These are phyloP conservation scores for Gobius niger DNA, from an alignment of 2,113 vertebrate species.

Conservation along the genomic window DNA sequence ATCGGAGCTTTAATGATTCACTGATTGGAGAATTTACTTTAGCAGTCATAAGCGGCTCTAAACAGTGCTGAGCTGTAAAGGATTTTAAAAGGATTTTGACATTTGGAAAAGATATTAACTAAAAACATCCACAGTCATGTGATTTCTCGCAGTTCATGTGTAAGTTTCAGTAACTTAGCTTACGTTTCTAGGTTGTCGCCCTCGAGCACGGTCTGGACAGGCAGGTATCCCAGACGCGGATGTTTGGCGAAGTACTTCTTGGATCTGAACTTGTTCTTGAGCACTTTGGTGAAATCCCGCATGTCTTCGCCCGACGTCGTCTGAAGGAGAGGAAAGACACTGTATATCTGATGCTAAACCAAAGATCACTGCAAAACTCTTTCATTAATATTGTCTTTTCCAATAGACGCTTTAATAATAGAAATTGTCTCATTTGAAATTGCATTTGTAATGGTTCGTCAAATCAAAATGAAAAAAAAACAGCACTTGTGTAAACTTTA, in stretches of 20 bases:
- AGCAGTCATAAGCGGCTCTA: slow-evolving; percentile 6
- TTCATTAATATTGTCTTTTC: too few relatives aligned
- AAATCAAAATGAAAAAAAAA: too few relatives aligned
- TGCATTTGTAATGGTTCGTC: too few relatives aligned
- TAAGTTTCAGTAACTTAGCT: slow-evolving; percentile 60
- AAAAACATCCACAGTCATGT: not conserved
- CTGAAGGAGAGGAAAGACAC: slow-evolving; percentile 59
- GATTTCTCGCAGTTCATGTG: not conserved
- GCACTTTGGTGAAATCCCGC: slow-evolving; percentile 96
- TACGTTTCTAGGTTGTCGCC: slow-evolving; percentile 97
- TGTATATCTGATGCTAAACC: not conserved
- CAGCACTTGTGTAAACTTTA: too few relatives aligned
- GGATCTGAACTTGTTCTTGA: slow-evolving; percentile 98
- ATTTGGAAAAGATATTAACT: slow-evolving; percentile 1
- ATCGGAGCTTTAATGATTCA: not conserved
- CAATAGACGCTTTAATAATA: too few relatives aligned
- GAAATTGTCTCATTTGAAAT: too few relatives aligned
- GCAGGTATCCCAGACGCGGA: slow-evolving; percentile 93
- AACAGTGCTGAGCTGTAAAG: not conserved
- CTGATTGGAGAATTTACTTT: slow-evolving; percentile 2
- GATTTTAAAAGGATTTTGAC: not conserved
- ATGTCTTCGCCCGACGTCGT: slow-evolving; percentile 98
- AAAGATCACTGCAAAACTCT: not conserved
- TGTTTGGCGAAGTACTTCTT: slow-evolving; percentile 99
- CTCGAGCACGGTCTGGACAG: slow-evolving; percentile 97